Base-by-base conservation (phyloP, 2,888 invertebrate genomes). In the Drosophila antonietae region DNA sequence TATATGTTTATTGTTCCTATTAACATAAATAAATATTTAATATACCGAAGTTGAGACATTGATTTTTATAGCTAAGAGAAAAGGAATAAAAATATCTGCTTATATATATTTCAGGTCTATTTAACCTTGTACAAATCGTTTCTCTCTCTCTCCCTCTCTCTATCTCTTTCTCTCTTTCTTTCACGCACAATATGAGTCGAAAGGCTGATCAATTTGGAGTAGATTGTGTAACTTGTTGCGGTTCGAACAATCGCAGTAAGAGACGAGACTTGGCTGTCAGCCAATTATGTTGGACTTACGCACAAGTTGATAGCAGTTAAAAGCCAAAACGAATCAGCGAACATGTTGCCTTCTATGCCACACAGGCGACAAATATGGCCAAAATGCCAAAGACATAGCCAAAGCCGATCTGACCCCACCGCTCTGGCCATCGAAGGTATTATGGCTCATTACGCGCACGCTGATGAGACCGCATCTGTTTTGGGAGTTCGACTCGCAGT, bases 311-410 rank as follows among this genome's bases (percentile, higher is more conserved):
- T 49, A n/a, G 49, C n/a, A 31, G 31, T 2, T 49, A 1, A 23
- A n/a, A 10, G 49, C 31, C 49, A 49, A n/a, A 23, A 15, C n/a
- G 31, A 37, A 39, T 33, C 35, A 41, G 59, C 37, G 59, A 64
- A 62, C 31, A n/a, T 56, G 44, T 57, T 64, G 52, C 44, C n/a
- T 18, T 53, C 56, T 72, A 60, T 80, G 78, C 81, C 83, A 75
- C 77, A 68, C 78, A 57, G 78, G 82, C 82, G 83, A 88, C 86
- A 87, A 87, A 87, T 86, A 86, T 85, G 79, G 88, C 82, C 75
- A 71, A 82, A 85, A 84, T 77, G 73, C 68, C 72, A 78, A 31
- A 43, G 41, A 28, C 44, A 47, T 6, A 28, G 28, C 28, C 28
- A 39, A 56, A 47, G 63, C 65, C 14, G 14, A 23, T 23, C 14